Evolutionary conservation across 2,797 vertebrate genomes (phyloP), one percentile per base, ranked within the genome.

Genomic region (Tolypeutes matacus): DNA sequence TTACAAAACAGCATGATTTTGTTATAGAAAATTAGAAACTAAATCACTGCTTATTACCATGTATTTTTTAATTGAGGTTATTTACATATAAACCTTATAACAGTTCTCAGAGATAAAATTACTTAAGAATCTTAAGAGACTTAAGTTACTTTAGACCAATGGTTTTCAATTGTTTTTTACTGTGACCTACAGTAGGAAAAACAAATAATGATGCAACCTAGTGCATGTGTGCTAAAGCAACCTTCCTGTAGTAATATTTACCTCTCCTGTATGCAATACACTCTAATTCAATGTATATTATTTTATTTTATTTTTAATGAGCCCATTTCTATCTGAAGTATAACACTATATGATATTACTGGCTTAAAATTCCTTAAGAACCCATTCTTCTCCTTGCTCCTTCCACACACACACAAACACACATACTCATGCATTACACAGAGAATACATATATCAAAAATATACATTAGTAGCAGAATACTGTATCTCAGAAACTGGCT

Each of bases 11-110:
- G 18, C 29, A 31, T 67, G 18, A 81, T 82, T 86, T 39, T 70
- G 75, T 85, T 65, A 49, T 17, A 76, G 51, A 27, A 94, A 95
- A 75, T 64, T 85, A 65, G 39, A 83, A 93, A 89, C 81, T 49
- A 94, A 90, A 76, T 51, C n/a, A 60, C 29, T 78, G 18, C 42
- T 72, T 78, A 49, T 34, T 67, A 65, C 42, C 17, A 62, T 80
- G n/a, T 27, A 86, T 58, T 67, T 87, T 86, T 93, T 42, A 78
- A 31, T 67, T 67, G 17, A 72, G 0, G 0, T 82, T 91, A 62
- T 77, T 81, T 93, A 46, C 3, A 1, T 49, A 64, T 31, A 27
- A 90, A 77, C 11, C 11, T 72, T 51, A 0, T 64, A 53, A 81
- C 34, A 89, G 92, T 5, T 65, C 58, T 15, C 89, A 9, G 36